Percentiles rank a stretch among this genome's conserved stretches.
These are phyloP conservation scores for Hydractinia echinata DNA, from an alignment of 30 jellyfish, hydroid and myxozoan species.

Conservation along the genomic window DNA sequence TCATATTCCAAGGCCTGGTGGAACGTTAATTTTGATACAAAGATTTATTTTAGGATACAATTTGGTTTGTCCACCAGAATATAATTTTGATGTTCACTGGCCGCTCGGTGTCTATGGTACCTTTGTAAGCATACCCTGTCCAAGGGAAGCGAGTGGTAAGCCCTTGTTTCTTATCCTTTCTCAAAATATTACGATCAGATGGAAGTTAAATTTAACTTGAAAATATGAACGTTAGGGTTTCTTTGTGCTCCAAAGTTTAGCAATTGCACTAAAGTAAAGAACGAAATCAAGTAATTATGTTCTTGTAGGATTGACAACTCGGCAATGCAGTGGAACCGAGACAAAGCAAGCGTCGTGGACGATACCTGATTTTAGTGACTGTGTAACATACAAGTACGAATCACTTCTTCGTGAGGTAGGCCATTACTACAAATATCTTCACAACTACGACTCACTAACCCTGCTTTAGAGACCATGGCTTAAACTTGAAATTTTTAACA, in stretches of 20 bases:
- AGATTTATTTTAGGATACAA: conserved; percentile 52
- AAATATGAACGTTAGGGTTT: no score
- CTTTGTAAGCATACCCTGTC: conserved; percentile 94
- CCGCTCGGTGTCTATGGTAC: conserved; percentile 95
- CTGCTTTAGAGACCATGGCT: no score
- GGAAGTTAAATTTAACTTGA: no score
- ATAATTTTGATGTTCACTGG: conserved; percentile 90
- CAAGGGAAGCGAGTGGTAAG: conserved; percentile 92
- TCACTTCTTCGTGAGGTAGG: conserved; percentile 84
- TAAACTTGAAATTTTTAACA: no score
- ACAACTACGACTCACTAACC: no score
- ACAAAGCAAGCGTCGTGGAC: conserved; percentile 77
- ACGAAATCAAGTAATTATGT: neutral
- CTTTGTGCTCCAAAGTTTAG: no score
- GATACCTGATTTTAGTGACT: conserved; percentile 91
- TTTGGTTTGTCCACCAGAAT: conserved; percentile 88
- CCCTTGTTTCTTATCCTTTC: neutral
- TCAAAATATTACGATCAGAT: no score
- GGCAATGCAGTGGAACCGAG: conserved; percentile 73
- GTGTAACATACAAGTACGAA: conserved; percentile 95
- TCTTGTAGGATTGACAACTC: conserved; percentile 68
- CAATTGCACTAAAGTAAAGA: no score
- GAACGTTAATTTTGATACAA: neutral
- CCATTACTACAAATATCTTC: neutral
- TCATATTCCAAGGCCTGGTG: no score